Percentiles rank a stretch among this genome's conserved stretches.
Conservation (phyloP, 2,113 vertebrate species). For the Python bivittatus region DNA sequence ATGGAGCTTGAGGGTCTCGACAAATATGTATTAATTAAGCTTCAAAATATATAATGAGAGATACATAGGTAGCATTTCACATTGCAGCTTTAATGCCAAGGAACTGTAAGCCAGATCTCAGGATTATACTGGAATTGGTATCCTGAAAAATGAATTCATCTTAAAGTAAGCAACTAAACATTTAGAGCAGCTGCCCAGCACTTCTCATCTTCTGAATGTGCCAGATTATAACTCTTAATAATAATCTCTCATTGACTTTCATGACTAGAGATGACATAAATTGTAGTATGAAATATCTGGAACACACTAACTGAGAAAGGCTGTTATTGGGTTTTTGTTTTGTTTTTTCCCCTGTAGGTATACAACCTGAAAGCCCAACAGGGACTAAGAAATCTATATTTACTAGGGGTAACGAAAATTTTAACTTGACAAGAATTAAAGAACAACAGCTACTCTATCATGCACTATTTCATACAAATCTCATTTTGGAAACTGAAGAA, state of each 20-base stretch:
- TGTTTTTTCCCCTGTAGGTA: too few species aligned
- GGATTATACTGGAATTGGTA: neutral
- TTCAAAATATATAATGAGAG: conserved; percentile 5
- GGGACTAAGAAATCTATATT: conserved; percentile 3
- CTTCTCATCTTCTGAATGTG: neutral
- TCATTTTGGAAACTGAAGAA: neutral
- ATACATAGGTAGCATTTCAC: conserved; percentile 11
- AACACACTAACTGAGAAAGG: neutral
- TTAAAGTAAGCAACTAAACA: neutral
- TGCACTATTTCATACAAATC: neutral
- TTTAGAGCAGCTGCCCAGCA: neutral
- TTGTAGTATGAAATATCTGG: neutral
- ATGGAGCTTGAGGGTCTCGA: conserved; percentile 31
- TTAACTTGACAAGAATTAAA: conserved; percentile 9
- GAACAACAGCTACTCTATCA: neutral
- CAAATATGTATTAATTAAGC: conserved; percentile 34
- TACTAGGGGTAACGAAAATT: conserved; percentile 6
- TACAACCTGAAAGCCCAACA: conserved; percentile 1
- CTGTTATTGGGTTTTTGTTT: neutral
- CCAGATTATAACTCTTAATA: neutral
- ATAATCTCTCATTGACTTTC: neutral
- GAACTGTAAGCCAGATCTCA: conserved; percentile 5
- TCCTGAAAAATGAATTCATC: neutral
- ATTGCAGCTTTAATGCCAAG: neutral
- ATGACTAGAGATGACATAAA: neutral